These are phyloP conservation scores for Gallinago nigripennis DNA, from an alignment of 2,797 vertebrate genomes.

Conservation along the genomic window DNA sequence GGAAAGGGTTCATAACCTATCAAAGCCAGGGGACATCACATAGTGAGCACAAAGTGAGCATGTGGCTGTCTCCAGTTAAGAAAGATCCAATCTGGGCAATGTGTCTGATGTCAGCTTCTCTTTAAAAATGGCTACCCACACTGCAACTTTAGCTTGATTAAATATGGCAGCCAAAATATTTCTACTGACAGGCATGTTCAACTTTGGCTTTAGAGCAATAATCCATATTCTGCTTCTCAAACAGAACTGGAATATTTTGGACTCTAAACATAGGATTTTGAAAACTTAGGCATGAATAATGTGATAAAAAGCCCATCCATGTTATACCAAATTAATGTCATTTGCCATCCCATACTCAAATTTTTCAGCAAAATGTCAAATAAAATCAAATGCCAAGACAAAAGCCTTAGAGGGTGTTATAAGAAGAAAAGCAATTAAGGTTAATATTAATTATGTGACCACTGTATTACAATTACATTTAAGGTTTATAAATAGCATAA, in stretches of 20 bases:
- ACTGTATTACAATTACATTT: neutral
- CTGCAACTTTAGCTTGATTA: neutral
- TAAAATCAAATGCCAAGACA: slow-evolving; percentile 41
- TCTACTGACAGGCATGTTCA: neutral
- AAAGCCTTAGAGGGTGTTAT: neutral
- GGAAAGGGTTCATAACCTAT: neutral
- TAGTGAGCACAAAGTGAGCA: neutral
- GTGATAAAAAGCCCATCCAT: neutral
- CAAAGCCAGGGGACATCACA: neutral
- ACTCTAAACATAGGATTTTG: neutral
- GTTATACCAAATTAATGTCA: neutral
- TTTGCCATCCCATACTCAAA: neutral
- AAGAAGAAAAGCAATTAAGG: neutral
- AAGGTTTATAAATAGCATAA: slow-evolving; percentile 20
- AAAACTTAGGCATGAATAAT: neutral
- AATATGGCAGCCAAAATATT: neutral
- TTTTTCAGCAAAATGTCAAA: slow-evolving; percentile 21
- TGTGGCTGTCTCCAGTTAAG: neutral
- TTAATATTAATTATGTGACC: neutral
- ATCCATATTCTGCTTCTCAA: neutral
- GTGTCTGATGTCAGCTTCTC: neutral
- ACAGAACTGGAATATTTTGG: neutral
- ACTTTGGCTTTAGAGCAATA: neutral
- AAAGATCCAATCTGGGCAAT: neutral
- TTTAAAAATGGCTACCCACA: neutral